phyloP scores from a whole-genome alignment of 2,797 vertebrate genomes.

The Melanotaenia parkinsoni region DNA sequence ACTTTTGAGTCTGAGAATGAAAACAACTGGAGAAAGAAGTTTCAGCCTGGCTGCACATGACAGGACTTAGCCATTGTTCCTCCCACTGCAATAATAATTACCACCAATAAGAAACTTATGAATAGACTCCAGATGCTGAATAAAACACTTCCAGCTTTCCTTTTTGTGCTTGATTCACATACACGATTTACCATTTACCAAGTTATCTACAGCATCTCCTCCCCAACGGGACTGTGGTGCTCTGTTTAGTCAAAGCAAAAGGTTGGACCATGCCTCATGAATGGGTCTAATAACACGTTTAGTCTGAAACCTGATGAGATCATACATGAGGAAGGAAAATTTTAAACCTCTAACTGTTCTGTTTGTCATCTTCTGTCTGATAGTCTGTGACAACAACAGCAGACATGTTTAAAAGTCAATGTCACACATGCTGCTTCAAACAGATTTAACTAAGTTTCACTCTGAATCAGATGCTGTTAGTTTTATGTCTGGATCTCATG shows the following conservation, averaged over 20 bases:
- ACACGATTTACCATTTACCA: slow-evolving; percentile 49
- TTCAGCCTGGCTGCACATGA: slow-evolving; percentile 56
- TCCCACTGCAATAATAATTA: slow-evolving; percentile 63
- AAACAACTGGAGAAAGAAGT: slow-evolving; percentile 39
- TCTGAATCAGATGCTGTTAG: slow-evolving; percentile 7
- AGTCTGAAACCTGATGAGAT: slow-evolving; percentile 30
- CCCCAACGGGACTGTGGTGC: slow-evolving; percentile 9
- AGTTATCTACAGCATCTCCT: slow-evolving; percentile 44
- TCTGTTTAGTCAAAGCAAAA: slow-evolving; percentile 43
- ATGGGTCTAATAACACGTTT: slow-evolving; percentile 26
- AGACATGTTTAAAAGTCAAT: slow-evolving; percentile 3
- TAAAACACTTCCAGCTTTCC: slow-evolving; percentile 59
- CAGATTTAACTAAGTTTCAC: background rate
- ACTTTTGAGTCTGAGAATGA: slow-evolving; percentile 45
- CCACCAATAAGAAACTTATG: slow-evolving; percentile 68
- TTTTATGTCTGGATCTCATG: slow-evolving; percentile 39
- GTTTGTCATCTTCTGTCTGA: slow-evolving; percentile 9
- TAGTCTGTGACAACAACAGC: slow-evolving; percentile 17
- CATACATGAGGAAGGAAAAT: slow-evolving; percentile 8
- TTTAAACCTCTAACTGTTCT: background rate
- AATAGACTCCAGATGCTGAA: slow-evolving; percentile 77
- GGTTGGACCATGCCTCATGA: slow-evolving; percentile 33
- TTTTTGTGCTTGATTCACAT: slow-evolving; percentile 45
- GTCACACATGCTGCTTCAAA: slow-evolving; percentile 1
- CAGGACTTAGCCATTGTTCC: slow-evolving; percentile 60